Conservation (phyloP, 2,797 vertebrate genomes). For the Squalus acanthias region DNA sequence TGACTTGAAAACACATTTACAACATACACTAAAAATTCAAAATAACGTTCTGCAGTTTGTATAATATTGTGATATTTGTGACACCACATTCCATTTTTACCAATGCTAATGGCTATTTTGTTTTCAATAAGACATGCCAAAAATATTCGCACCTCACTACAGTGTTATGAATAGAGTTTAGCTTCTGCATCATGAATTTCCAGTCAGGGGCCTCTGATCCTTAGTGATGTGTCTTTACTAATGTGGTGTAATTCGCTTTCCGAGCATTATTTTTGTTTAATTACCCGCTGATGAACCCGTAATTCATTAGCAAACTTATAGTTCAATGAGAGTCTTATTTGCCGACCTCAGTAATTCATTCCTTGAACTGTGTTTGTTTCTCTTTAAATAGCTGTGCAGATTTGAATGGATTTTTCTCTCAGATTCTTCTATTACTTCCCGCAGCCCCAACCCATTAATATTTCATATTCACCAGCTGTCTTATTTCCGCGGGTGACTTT, state of each 20-base stretch:
- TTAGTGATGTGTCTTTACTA: not conserved
- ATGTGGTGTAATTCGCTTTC: not conserved
- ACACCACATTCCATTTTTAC: not conserved
- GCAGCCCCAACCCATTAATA: constrained; percentile 17
- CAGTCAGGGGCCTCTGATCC: not conserved
- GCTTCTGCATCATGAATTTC: not conserved
- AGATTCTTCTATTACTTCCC: constrained; percentile 3
- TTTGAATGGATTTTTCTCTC: constrained; percentile 25
- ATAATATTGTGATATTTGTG: not conserved
- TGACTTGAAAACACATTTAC: not conserved
- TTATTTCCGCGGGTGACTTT: constrained; percentile 20
- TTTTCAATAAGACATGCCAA: not conserved
- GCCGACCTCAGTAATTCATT: not conserved
- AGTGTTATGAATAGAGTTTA: not conserved
- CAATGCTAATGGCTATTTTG: not conserved
- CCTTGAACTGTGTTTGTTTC: not conserved
- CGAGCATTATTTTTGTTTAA: not conserved
- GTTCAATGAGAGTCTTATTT: not conserved
- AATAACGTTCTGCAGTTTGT: not conserved
- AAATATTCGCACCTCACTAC: not conserved
- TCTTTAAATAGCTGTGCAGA: constrained; percentile 6
- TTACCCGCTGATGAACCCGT: not conserved
- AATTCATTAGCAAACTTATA: not conserved
- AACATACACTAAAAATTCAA: not conserved
- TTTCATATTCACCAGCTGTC: constrained; percentile 31